Base-by-base conservation (phyloP, 2,113 vertebrate species). In the Nerophis lumbriciformis region DNA sequence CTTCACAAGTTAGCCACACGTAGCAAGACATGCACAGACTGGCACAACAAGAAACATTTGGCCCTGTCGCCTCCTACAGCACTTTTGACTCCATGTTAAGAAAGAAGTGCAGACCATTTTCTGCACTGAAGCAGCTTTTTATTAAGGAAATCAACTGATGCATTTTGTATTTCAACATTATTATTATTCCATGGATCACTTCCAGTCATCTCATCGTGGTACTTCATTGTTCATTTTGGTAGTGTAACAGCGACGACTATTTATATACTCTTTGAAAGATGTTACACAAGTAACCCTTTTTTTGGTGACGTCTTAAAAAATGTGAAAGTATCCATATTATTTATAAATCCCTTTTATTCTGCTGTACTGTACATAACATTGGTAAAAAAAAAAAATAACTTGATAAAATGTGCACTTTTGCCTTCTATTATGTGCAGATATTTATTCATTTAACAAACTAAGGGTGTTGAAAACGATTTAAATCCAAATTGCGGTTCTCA, bases 341-440 rank as follows among this genome's bases (percentile, higher is more conserved):
- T 90, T 88, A 87, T 84, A 89, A 88, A 91, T 80, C 80, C 80
- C 64, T 88, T 28, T 85, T 82, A 80, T 80, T 84, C 62, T 79
- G 70, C 77, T 88, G 81, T 86, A 85, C 77, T 88, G 81, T 86
- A 85, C 61, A 78, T 76, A 19, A 49, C 69, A 77, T 80, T 83
- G 79, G 79, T 58, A 75, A 28, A 28, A 28, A 28, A 28, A 28
- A 28, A 28, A 2, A 28, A 88, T 71, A 80, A 51, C 66, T 85
- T 87, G 52, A 82, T 79, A 80, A 77, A 70, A 78, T 54, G 21
- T 72, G 51, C 64, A 48, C 48, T 44, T 60, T 55, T 19, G 53
- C 66, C 21, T 72, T 62, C 15, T 63, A 60, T 68, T 44, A 12
- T 59, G 8, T 61, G 42, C 48, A 42, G 48, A 48, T 50, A 45